These are phyloP conservation scores for Sogatella furcifera DNA, from an alignment of 1,140 invertebrate species.

Conservation along the genomic window DNA sequence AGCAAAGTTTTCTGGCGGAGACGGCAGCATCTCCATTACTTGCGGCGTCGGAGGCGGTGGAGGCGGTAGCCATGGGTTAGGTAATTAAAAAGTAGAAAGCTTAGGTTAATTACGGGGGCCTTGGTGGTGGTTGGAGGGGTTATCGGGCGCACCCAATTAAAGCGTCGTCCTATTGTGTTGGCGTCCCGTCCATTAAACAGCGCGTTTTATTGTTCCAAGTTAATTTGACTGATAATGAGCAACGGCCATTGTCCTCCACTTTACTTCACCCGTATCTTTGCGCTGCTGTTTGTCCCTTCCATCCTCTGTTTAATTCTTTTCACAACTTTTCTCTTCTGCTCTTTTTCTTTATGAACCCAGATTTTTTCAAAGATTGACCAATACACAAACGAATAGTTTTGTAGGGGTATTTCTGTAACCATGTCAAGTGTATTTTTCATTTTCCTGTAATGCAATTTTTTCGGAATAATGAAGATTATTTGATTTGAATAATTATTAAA, in stretches of 20 bases:
- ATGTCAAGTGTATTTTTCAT: no score
- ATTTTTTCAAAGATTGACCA: no score
- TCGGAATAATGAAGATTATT: no score
- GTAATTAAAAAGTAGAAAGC: slow-evolving; percentile 4
- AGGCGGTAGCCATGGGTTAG: not conserved
- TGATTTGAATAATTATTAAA: no score
- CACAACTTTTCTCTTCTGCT: no score
- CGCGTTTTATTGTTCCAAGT: slow-evolving; percentile 1
- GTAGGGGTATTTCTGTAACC: no score
- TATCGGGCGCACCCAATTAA: slow-evolving; percentile 1
- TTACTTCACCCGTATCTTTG: no score
- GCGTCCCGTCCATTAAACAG: slow-evolving; percentile 2
- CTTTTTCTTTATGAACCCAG: no score
- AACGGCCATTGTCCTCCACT: not conserved
- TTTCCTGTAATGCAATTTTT: no score
- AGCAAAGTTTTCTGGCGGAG: not conserved
- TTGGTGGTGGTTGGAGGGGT: not conserved
- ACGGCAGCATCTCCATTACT: not conserved
- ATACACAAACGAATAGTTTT: no score
- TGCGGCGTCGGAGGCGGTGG: not conserved
- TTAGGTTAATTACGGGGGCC: not conserved
- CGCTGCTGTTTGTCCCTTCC: no score
- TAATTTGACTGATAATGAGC: slow-evolving; percentile 3
- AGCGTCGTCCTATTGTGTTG: not conserved
- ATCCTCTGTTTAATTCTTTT: no score